A percentile compares a stretch with the other conserved stretches of the same genome.
phyloP scores from a whole-genome alignment of 2,888 invertebrate genomes.

The Macrophya annulata region DNA sequence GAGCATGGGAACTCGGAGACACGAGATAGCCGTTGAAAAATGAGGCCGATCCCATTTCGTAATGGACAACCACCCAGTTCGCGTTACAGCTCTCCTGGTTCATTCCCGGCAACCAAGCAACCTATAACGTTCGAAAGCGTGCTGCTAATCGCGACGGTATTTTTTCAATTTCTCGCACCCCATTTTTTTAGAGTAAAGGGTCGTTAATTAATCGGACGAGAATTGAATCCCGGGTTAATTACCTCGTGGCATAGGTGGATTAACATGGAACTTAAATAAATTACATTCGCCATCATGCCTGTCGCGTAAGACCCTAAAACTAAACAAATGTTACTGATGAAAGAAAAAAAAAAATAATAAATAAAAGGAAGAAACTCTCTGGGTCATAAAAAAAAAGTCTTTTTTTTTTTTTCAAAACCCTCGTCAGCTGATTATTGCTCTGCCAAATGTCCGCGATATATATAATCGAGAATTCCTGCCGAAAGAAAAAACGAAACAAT shows the following conservation, averaged over 20 bases:
- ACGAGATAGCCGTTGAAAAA: constrained; percentile 42
- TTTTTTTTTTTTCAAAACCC: not conserved
- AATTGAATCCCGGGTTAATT: constrained; percentile 40
- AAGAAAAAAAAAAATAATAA: not conserved
- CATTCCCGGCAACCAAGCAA: not conserved
- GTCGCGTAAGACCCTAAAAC: not conserved
- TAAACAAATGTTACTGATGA: not conserved
- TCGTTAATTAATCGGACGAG: constrained; percentile 45
- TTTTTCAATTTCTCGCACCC: constrained; percentile 47
- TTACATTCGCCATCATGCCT: constrained; percentile 1
- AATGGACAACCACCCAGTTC: constrained; percentile 34
- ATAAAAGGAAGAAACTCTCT: not conserved
- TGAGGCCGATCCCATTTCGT: constrained; percentile 50
- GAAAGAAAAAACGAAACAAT: not conserved
- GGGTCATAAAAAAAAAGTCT: not conserved
- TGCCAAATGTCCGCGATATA: constrained; percentile 1
- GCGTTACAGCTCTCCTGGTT: not conserved
- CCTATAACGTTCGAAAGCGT: not conserved
- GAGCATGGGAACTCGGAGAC: constrained; percentile 27
- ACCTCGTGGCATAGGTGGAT: constrained; percentile 45
- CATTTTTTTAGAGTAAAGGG: not conserved
- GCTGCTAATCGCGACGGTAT: constrained; percentile 34
- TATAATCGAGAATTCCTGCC: not conserved
- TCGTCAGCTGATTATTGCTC: not conserved
- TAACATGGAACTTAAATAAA: constrained; percentile 40